Conservation (phyloP, 37 sponge, comb jelly and placozoan species). For the Cladorhizidae sp. region DNA sequence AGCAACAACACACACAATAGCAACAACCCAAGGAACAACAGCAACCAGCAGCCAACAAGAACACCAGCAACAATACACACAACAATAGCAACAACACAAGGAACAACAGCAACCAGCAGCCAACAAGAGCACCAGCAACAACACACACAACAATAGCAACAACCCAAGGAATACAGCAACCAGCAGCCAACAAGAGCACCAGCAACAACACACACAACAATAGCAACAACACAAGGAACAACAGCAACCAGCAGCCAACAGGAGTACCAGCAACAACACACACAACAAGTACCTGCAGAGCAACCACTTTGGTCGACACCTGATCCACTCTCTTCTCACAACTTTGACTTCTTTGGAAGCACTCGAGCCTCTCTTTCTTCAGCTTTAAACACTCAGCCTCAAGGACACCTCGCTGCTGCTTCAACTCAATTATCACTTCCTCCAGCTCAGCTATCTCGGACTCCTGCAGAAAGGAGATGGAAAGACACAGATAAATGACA, state of each 20-base stretch:
- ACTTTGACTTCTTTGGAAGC: slow-evolving; percentile 30
- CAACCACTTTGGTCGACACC: slow-evolving; percentile 25
- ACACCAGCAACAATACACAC: no score
- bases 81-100: no score
- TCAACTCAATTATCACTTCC: slow-evolving; percentile 29
- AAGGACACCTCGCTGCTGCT: slow-evolving; percentile 21
- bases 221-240: no score
- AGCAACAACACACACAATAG: no score
- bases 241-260: background rate
- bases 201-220: no score
- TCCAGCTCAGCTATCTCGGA: slow-evolving; percentile 53
- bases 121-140: background rate
- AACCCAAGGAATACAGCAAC: no score
- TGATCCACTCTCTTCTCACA: slow-evolving; percentile 41
- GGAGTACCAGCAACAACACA: background rate
- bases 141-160: no score
- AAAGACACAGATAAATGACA: no score
- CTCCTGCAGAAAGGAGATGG: slow-evolving; percentile 4
- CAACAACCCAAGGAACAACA: no score
- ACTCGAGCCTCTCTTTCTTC: slow-evolving; percentile 33
- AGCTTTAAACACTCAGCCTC: slow-evolving; percentile 10
- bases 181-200: no score
- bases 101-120: no score
- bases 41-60: no score
- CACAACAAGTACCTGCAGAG: slow-evolving; percentile 14